Base-by-base conservation (phyloP, 2,113 vertebrate species). In the Anoplopoma fimbria region DNA sequence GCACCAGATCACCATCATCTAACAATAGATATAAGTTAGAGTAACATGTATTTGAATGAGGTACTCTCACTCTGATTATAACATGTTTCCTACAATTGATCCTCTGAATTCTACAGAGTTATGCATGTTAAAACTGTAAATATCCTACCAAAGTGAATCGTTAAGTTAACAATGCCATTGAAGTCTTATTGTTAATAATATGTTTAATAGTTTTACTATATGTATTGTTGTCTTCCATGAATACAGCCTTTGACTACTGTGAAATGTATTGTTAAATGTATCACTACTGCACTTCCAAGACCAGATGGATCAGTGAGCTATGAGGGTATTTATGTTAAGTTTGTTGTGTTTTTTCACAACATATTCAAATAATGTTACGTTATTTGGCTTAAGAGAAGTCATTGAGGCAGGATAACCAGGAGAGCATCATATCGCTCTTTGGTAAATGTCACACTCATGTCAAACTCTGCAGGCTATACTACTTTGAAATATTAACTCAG, bases 101-200 rank as follows among this genome's bases (percentile, higher is more conserved):
- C 55, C 47, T 81, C 19, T 69, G 33, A 68, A 40, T 65, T 47
- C 23, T 69, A 10, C 29, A 47, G 40, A 75, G 9, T 86, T 79
- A 82, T 17, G 78, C 84, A 82, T 88, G 90, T 75, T 73, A 25
- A 77, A 84, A 63, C 42, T 86, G 74, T 89, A 83, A 83, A 85
- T 88, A 86, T 84, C 14, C 27, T 79, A 86, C 84, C 78, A 89
- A 86, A 85, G 80, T 69, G 67, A 79, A 73, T 38, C 57, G 38
- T 83, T 75, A 49, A 38, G 60, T 77, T 70, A 70, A 49, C 36
- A 58, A 70, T 73, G 72, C 63, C 75, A 80, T 51, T 69, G 31
- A 78, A 82, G 79, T 91, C 72, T 84, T 84, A 83, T 53, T 73
- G 62, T 77, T 84, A 45, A 45, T 72, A 65, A 75, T 82, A 75